Evolutionary conservation across 2,888 invertebrate genomes (phyloP), one percentile per base, ranked within the genome.

Genomic region (Atrina japonica): DNA sequence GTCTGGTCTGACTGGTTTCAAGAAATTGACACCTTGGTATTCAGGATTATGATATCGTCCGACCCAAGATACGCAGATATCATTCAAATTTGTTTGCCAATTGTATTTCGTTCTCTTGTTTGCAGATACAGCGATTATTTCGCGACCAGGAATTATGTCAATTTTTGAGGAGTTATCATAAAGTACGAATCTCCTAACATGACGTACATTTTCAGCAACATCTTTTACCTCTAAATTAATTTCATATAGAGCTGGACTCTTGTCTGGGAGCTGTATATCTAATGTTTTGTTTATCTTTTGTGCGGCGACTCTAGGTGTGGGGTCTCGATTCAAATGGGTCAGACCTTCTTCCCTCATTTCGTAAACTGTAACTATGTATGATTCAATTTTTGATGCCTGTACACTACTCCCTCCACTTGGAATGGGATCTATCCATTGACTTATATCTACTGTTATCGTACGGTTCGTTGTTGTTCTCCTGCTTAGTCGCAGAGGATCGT

Each of bases 371-470:
- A 80, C 53, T 41, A 45, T 43, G 56, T 73, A 79, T 0, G 9
- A 25, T 41, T 72, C 67, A 1, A 81, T 75, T 1, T 60, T 64
- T n/a, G 79, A 81, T 6, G 79, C 77, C 21, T 72, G 74, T 9
- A 50, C 27, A 1, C 30, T 3, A 0, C 29, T 63, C 11, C 35
- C 35, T 5, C 35, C 35, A 2, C 27, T 2, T 9, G 77, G 80
- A 27, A 68, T 68, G 1, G 77, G 76, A 41, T 82, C 82, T 2
- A 16, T 21, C 77, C 80, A 82, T 5, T 76, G 77, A 2, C 40
- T 21, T n/a, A 77, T 67, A 2, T 29, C n/a, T 6, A 78, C 70
- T 7, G 52, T 47, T 18, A 74, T 56, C 2, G 50, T 56, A 9
- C 49, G 27, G 14, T 61, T 35, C 11, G 35, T 35, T 35, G 35